A percentile compares a stretch with the other conserved stretches of the same genome.
These are phyloP conservation scores for Piscicola geometra DNA, from an alignment of 2,888 invertebrate species.

Conservation along the genomic window DNA sequence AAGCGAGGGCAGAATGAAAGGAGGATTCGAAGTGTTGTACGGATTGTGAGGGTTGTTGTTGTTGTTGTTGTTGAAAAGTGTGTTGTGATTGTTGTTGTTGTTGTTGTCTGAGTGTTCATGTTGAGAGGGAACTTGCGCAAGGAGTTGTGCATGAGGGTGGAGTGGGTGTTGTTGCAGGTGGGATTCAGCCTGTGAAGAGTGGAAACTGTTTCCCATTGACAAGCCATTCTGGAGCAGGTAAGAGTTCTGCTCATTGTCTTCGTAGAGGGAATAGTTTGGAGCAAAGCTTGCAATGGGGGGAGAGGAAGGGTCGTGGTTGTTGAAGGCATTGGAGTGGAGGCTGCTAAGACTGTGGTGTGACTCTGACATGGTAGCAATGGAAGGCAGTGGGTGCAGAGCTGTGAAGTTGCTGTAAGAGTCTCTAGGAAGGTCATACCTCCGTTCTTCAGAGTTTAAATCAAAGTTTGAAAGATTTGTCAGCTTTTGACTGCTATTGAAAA, in stretches of 20 bases:
- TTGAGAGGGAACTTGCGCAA: conserved; percentile 14
- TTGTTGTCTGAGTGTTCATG: conserved; percentile 14
- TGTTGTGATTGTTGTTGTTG: not conserved
- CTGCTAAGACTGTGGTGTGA: conserved; percentile 25
- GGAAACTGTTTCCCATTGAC: conserved; percentile 4
- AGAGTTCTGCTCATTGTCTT: conserved; percentile 24
- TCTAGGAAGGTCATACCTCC: conserved; percentile 26
- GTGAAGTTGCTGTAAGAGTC: conserved; percentile 28
- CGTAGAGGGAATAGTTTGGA: conserved; percentile 27
- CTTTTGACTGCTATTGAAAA: conserved; percentile 31
- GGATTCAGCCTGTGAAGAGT: conserved; percentile 16
- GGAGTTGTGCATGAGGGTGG: conserved; percentile 14
- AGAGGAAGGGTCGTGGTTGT: conserved; percentile 28
- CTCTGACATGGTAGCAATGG: conserved; percentile 31
- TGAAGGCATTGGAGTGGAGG: conserved; percentile 17
- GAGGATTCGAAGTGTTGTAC: conserved; percentile 1
- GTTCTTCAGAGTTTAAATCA: conserved; percentile 22
- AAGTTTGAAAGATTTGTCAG: conserved; percentile 27
- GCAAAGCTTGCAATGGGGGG: conserved; percentile 31
- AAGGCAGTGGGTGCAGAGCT: conserved; percentile 32
- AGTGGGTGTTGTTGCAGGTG: conserved; percentile 25
- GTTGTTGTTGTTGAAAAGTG: not conserved
- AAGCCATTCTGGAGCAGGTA: conserved; percentile 13
- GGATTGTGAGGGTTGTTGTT: conserved; percentile 2
- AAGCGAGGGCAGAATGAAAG: conserved; percentile 27